Evolutionary conservation across 2,113 vertebrate species (phyloP).

Genomic region (Jacana jacana): DNA sequence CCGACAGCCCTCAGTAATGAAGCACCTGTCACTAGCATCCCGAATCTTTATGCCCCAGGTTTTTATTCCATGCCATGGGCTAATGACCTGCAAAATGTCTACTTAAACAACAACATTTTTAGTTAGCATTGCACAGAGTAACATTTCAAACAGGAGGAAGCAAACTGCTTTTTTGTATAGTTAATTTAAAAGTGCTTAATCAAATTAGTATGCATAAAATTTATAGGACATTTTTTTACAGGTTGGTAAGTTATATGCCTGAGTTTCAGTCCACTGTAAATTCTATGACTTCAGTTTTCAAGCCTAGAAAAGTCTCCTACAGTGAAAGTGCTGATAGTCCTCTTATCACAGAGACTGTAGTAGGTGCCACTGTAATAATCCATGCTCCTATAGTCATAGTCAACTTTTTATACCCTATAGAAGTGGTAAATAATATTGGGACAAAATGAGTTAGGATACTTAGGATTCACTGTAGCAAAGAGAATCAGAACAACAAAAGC

Average conservation of each 20-base stretch:
- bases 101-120: background rate
- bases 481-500: conserved; percentile 79
- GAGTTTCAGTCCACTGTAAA: background rate
- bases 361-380: conserved; percentile 27
- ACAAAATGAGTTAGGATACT: conserved; percentile 77
- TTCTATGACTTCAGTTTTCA: background rate
- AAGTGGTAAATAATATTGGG: conserved; percentile 72
- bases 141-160: background rate
- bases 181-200: conserved; percentile 9
- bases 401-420: conserved; percentile 61
- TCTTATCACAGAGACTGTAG: conserved; percentile 13
- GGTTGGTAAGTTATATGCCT: background rate
- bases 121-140: background rate
- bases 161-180: background rate
- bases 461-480: conserved; percentile 82
- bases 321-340: background rate
- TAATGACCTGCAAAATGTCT: background rate
- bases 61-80: background rate
- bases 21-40: background rate
- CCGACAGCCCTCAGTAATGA: background rate
- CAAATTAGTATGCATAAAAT: background rate
- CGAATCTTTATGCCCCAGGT: background rate
- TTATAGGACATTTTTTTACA: background rate
- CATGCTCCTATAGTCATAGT: conserved; percentile 24
- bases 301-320: background rate